Base-by-base conservation (phyloP, 2,113 vertebrate genomes). In the Eudyptes chrysolophus region DNA sequence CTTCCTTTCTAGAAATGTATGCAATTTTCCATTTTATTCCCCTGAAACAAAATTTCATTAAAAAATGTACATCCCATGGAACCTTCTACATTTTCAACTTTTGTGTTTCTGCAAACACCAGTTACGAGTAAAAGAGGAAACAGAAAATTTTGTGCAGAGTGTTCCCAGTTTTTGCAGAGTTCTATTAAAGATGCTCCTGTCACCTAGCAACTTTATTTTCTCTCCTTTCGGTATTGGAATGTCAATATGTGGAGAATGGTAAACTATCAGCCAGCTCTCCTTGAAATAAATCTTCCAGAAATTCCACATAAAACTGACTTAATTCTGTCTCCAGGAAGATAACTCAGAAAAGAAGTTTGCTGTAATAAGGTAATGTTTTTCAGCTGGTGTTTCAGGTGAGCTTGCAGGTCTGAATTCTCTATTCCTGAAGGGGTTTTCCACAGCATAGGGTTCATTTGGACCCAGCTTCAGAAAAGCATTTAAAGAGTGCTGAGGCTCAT, bases 171-270 rank as follows among this genome's bases (percentile, higher is more conserved):
- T 90, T 71, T 69, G 6, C 40, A 57, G 40, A 17, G 21, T 46
- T 77, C 49, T 40, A 79, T 27, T 42, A 93, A 95, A 62, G 66
- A 70, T 16, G 6, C 22, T 58, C 6, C 69, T 86, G 66, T 92
- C 75, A 96, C 78, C 34, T 51, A 65, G 34, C 44, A 87, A 77
- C 65, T 93, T 96, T 87, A 68, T 87, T 97, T 95, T 97, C 58
- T 74, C 38, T 54, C 54, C 29, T 80, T 88, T 95, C 46, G 16
- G 2, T 74, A 83, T 83, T 76, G 74, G 24, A 92, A 83, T 79
- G 71, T 77, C 90, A 83, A 49, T 77, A 94, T 20, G 14, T 46
- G 58, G 52, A 84, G 61, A 92, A 86, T 36, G 15, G 34, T 79
- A 85, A 84, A 72, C 52, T 89, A 42, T 48, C 55, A 85, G 51